Percentiles rank a stretch among this genome's conserved stretches.
Evolutionary conservation across 2,797 vertebrate species (phyloP).

Genomic region (Craterocephalus amniculus): DNA sequence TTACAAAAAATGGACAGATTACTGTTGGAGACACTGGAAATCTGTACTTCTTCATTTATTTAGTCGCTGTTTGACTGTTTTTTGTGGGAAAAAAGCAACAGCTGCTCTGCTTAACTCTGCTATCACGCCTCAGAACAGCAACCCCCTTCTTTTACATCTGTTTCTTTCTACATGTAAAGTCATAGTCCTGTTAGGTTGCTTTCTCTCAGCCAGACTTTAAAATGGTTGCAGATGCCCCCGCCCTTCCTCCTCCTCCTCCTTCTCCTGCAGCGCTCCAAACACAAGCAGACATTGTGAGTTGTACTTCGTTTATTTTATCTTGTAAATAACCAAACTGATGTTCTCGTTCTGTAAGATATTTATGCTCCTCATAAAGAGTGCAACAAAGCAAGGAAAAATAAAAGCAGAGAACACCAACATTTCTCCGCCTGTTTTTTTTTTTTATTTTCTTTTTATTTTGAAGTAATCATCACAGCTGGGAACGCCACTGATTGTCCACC

Average conservation of each 20-base stretch:
- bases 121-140: slow-evolving; percentile 9
- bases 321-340: slow-evolving; percentile 78
- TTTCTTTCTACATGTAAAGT: not conserved
- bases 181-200: not conserved
- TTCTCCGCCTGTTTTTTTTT: not conserved
- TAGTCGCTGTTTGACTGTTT: not conserved
- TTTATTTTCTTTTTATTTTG: not conserved
- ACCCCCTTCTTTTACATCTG: not conserved
- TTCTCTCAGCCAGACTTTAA: slow-evolving; percentile 20
- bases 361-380: slow-evolving; percentile 55
- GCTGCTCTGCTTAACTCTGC: slow-evolving; percentile 10
- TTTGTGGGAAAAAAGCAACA: not conserved
- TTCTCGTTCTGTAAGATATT: slow-evolving; percentile 76
- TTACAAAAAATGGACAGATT: not conserved
- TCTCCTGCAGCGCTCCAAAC: slow-evolving; percentile 36
- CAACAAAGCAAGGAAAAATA: slow-evolving; percentile 51
- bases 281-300: slow-evolving; percentile 54
- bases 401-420: slow-evolving; percentile 47
- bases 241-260: not conserved
- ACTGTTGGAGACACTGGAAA: slow-evolving; percentile 21
- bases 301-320: slow-evolving; percentile 64
- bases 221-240: slow-evolving; percentile 28
- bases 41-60: slow-evolving; percentile 14
- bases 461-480: not conserved
- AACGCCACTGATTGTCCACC: not conserved